phyloP scores from a whole-genome alignment of 1,140 invertebrate species.

The Spodoptera frugiperda region DNA sequence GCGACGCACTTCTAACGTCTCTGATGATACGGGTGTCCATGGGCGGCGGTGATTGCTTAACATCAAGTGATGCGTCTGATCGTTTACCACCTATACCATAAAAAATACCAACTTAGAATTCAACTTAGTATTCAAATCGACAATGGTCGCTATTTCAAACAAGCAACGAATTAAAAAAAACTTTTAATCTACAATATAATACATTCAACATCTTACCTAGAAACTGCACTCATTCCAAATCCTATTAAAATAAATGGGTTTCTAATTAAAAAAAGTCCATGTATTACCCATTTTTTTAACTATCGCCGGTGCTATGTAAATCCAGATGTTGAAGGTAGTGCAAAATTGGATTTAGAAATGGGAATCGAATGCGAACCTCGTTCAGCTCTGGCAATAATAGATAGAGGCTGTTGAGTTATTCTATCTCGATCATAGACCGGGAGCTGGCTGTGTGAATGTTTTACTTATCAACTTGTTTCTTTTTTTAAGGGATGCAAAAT shows the following conservation, averaged over 20 bases:
- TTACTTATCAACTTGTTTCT: no score
- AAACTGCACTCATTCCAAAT: not conserved
- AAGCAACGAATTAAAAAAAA: no score
- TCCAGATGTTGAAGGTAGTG: conserved; percentile 54
- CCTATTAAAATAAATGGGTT: conserved; percentile 16
- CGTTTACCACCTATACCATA: no score
- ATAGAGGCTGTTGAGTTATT: conserved; percentile 57
- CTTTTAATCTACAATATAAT: no score
- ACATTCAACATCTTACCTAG: not conserved
- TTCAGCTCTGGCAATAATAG: conserved; percentile 51
- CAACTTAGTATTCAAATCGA: no score
- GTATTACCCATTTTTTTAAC: conserved; percentile 12
- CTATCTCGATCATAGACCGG: conserved; percentile 32
- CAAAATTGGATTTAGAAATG: conserved; percentile 68
- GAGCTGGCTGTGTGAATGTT: not conserved
- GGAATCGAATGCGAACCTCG: conserved; percentile 61
- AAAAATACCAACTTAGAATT: no score
- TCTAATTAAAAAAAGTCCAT: conserved; percentile 32
- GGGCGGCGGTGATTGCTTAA: no score
- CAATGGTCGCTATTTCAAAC: no score
- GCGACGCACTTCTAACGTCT: no score
- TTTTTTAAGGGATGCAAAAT: no score
- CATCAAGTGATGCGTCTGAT: no score
- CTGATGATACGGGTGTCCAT: no score
- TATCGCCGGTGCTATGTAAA: conserved; percentile 45